phyloP scores from a whole-genome alignment of 2,888 invertebrate genomes.

The Charanyca ferruginea region DNA sequence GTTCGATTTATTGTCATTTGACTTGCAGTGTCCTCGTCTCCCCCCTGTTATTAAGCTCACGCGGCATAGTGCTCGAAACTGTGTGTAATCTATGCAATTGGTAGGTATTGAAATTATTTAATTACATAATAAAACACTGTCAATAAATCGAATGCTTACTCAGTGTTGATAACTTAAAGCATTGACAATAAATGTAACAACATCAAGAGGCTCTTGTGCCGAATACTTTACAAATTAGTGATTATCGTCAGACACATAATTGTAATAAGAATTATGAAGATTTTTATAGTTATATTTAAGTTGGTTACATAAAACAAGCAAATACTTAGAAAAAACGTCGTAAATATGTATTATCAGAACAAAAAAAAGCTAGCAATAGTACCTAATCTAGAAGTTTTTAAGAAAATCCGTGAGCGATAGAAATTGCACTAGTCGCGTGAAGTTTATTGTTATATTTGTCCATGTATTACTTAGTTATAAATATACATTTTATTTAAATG shows the following conservation, averaged over 20 bases:
- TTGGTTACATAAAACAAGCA: constrained; percentile 23
- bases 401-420: constrained; percentile 26
- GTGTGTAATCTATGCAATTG: neutral
- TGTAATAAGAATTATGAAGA: constrained; percentile 46
- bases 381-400: constrained; percentile 39
- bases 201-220: constrained; percentile 15
- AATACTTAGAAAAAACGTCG: constrained; percentile 17
- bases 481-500: constrained; percentile 32
- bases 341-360: constrained; percentile 13
- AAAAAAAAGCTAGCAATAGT: constrained; percentile 38
- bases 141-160: constrained; percentile 45
- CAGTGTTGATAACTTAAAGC: constrained; percentile 8
- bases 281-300: constrained; percentile 30
- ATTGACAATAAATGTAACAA: constrained; percentile 52
- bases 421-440: constrained; percentile 32
- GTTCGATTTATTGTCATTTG: constrained; percentile 35
- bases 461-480: constrained; percentile 38
- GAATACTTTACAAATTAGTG: constrained; percentile 32
- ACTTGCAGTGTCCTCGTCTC: neutral
- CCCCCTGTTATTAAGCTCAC: neutral
- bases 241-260: constrained; percentile 40
- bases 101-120: neutral
- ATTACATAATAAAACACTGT: neutral
- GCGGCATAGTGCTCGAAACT: neutral
- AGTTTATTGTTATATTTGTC: constrained; percentile 28